Percentiles rank a stretch among this genome's conserved stretches.
These are phyloP conservation scores for Sesamia inferens DNA, from an alignment of 2,888 invertebrate species.

Conservation along the genomic window DNA sequence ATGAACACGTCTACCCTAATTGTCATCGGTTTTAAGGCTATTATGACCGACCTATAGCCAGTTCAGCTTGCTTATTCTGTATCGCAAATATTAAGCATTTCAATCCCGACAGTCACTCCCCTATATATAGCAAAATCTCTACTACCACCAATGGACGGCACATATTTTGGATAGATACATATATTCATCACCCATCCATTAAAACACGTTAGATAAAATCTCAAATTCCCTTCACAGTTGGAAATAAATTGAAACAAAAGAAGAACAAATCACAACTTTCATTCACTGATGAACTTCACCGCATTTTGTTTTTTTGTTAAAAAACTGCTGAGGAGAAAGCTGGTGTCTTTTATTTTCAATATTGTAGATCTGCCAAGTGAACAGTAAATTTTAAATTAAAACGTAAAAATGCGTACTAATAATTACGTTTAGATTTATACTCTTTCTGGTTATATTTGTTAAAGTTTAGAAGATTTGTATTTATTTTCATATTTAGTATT, in stretches of 20 bases:
- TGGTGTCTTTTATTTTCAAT: conserved; percentile 42
- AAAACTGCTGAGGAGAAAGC: conserved; percentile 54
- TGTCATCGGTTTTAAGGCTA: too few relatives aligned
- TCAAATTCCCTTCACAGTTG: conserved; percentile 25
- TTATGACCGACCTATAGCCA: too few relatives aligned
- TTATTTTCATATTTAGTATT: too few relatives aligned
- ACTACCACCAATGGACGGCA: neutral
- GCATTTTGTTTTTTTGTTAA: conserved; percentile 37
- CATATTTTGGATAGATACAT: neutral
- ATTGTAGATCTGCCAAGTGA: conserved; percentile 19
- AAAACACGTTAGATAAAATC: neutral
- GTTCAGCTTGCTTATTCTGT: too few relatives aligned
- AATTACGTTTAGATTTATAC: too few relatives aligned
- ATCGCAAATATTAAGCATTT: too few relatives aligned
- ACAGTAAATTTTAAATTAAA: neutral
- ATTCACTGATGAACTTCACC: conserved; percentile 44
- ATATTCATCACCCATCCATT: neutral
- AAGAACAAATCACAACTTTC: conserved; percentile 45
- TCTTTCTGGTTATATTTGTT: too few relatives aligned
- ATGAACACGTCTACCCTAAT: too few relatives aligned
- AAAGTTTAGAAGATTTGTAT: too few relatives aligned
- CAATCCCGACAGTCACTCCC: neutral
- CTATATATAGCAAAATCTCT: too few relatives aligned
- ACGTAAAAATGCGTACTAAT: neutral
- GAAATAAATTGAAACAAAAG: neutral